Base-by-base conservation (phyloP, 2,797 vertebrate species). In the Coregonus ussuriensis region DNA sequence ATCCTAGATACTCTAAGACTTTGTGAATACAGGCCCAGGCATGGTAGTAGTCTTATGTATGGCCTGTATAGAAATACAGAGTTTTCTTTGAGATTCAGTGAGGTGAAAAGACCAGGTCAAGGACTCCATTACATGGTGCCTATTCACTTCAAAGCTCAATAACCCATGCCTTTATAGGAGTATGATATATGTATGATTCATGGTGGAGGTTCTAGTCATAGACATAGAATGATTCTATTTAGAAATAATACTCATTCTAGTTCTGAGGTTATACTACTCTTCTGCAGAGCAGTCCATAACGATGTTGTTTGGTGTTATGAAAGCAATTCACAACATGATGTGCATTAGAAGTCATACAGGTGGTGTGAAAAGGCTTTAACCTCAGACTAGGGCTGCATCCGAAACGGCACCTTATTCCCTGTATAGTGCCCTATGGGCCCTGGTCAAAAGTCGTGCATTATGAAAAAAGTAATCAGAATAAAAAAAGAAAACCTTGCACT, bases 101-200 rank as follows among this genome's bases (percentile, higher is more conserved):
- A 62, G 56, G n/a, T 62, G n/a, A 62, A 62, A 7, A 65, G 47
- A 31, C 47, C 75, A 14, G 53, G 78, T 75, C 72, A 21, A 37
- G 41, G 62, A 5, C 41, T 77, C 79, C 74, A 77, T 78, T 79
- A 71, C 67, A 51, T 63, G 35, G 35, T 68, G 29, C 15, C 35
- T 14, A n/a, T 67, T 4, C 29, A 56, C 54, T 56, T 56, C 54
- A 56, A 56, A n/a, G 54, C 54, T n/a, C 54, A 56, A 56, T 18
- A 56, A 56, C 54, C 16, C 16, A 56, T 56, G 54, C 18, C 15
- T 56, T 56, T 56, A 56, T 56, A 18, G 54, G 18, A 56, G 54
- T 56, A 56, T 56, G 54, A 56, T 56, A 15, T 56, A 56, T 56
- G 54, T 56, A 56, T 56, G 16, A 56, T 56, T 56, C 54, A 56